Base-by-base conservation (phyloP, 2,797 vertebrate genomes). In the Morus bassanus region DNA sequence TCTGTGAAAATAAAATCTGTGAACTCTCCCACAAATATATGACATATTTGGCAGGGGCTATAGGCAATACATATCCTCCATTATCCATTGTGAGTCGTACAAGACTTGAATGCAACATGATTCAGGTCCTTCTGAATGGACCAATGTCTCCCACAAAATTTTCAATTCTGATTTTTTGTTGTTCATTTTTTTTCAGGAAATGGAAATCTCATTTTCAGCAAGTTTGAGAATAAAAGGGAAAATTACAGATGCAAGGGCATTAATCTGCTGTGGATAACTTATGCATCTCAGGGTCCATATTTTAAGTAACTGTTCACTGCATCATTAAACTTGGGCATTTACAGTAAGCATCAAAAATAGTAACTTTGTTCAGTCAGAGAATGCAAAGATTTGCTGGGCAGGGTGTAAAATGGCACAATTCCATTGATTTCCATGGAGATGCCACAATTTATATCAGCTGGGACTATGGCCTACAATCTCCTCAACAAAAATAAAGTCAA, bases 241-340 rank as follows among this genome's bases (percentile, higher is more conserved):
- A 88, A 93, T 91, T 80, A 96, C 14, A 95, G 93, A 94, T 92
- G 63, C 50, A 95, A 61, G 74, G 78, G 28, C 69, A 95, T 97
- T 97, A 96, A 91, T 91, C 95, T 96, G 82, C 88, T 91, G 81
- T 91, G 88, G 76, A 94, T 98, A 97, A 96, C 94, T 97, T 97
- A 96, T 89, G 90, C 94, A 93, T 97, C 81, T 93, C 88, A 95
- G 70, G 95, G 89, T 95, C 95, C 88, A 96, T 97, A 98, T 98
- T 98, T 98, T 97, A 98, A 97, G 78, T 95, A 96, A 96, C 96
- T 94, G 93, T 95, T 98, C 96, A 92, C 80, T 97, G 97, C 96
- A 94, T 97, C 97, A 97, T 98, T 98, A 97, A 97, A 97, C 86
- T 88, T 96, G 85, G 43, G 75, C 89, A 97, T 98, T 98, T 97